Base-by-base conservation (phyloP, 2,888 invertebrate genomes). In the Germaria angustata region DNA sequence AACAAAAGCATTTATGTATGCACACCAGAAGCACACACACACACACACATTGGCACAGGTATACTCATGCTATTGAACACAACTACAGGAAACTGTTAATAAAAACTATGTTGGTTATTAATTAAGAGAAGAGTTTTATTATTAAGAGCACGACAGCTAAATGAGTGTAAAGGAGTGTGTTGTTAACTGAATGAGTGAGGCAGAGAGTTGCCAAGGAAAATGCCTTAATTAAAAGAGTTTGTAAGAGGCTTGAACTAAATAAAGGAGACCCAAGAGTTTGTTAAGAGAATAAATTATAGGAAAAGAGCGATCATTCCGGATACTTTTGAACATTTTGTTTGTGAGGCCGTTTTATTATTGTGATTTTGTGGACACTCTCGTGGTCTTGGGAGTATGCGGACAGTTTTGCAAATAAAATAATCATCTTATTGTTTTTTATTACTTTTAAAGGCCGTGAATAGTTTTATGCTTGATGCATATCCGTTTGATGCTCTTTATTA, bases 401-500 rank as follows among this genome's bases (percentile, higher is more conserved):
- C 22, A 57, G 49, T 69, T 80, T 63, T 15, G 75, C 69, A 69
- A 80, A 80, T 75, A 75, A 55, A 39, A 68, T 57, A 39, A 80
- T 41, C 51, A 69, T 63, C 55, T 57, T 61, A 24, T 51, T 15
- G 20, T 36, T 66, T n/a, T 9, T 75, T 63, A 3, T 34, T 44
- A 41, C 15, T 55, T 17, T 44, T 55, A 55, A 73, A 55, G 44
- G 15, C 73, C 68, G 51, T 80, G 73, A 68, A 80, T 61, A 44
- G 66, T 61, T 61, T 53, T 11, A 73, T 55, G 68, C 75, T 63
- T 63, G 51, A 44, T 57, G 66, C 17, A 17, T 57, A 57, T n/a
- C 15, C 39, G 15, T 28, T n/a, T 46, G 53, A 28, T 69, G 68
- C 6, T 44, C n/a, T 69, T 69, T 51, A 32, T n/a, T 44, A 41